Base-by-base conservation (phyloP, 92 coral and sea anemone species). In the Montipora capitata region DNA sequence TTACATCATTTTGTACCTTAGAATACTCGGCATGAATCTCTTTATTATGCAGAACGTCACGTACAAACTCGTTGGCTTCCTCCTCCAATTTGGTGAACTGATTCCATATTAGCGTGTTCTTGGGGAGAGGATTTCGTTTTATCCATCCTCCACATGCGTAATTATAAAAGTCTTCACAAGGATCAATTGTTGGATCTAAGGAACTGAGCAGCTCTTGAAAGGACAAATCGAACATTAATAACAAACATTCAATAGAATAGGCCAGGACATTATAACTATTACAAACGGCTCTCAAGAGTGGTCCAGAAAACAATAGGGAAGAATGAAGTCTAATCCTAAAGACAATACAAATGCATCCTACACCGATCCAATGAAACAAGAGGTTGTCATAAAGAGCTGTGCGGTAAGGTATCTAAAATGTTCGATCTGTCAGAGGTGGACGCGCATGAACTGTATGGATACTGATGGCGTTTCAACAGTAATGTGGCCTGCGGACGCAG, bases 91-190 rank as follows among this genome's bases (percentile, higher is more conserved):
- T 90, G 9, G 69, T 15, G 52, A 94, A 77, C 68, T 90, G 95
- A 43, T 83, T 85, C 98, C 98, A 94, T 10, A 52, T 52, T 1
- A 10, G 3, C 39, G 83, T 77, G 10, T 70, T 58, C 14, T 77
- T 43, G 18, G 95, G 95, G 5, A 83, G 78, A 7, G 95, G 98
- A 48, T 94, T 94, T 54, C 80, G 78, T 58, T 78, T 70, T 15
- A 66, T 39, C 98, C 98, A 94, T 51, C 90, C 87, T 3, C 98
- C 98, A 57, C 98, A 94, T 3, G 95, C 90, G 74, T 89, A 94
- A 18, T 84, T 52, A 61, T 82, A 86, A 83, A 94, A 94, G 68
- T 94, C 89, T 48, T 94, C 87, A 79, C 98, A 94, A 9, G 98
- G 98, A 57, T 92, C 92, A 7, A 92, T 89, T 1, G 56, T 72